Percentiles rank a stretch among this genome's conserved stretches.
phyloP scores from a whole-genome alignment of 2,113 vertebrate species.

The Herpetotheres cachinnans region DNA sequence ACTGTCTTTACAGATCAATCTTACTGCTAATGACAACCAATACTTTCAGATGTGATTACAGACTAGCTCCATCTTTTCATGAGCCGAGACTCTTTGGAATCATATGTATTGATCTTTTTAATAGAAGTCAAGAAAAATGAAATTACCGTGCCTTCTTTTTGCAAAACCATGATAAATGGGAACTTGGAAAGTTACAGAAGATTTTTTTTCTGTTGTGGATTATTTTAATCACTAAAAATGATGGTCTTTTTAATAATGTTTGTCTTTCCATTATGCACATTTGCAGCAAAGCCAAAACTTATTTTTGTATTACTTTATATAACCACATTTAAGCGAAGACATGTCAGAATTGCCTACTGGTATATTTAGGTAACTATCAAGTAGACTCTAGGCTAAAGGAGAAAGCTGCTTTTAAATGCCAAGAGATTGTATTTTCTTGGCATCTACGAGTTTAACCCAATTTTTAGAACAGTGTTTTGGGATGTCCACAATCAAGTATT shows the following conservation, averaged over 20 bases:
- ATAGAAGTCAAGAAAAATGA: conserved; percentile 91
- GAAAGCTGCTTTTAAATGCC: conserved; percentile 14
- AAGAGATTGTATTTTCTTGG: not conserved
- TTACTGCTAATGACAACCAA: conserved; percentile 83
- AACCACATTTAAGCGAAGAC: conserved; percentile 59
- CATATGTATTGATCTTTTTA: conserved; percentile 88
- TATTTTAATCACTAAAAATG: conserved; percentile 82
- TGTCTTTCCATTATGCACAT: conserved; percentile 81
- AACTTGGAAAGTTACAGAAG: conserved; percentile 79
- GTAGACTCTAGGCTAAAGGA: conserved; percentile 6
- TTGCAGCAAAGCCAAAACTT: conserved; percentile 75
- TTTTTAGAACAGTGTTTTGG: not conserved
- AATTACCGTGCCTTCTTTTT: conserved; percentile 81
- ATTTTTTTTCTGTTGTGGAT: conserved; percentile 72
- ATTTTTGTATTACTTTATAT: conserved; percentile 71
- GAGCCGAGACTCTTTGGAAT: conserved; percentile 86
- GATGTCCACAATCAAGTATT: not conserved
- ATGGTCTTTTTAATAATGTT: conserved; percentile 79
- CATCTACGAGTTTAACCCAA: conserved; percentile 7
- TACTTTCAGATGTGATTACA: conserved; percentile 90
- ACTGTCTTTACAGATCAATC: conserved; percentile 80
- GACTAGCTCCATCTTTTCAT: conserved; percentile 82
- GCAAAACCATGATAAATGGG: conserved; percentile 86
- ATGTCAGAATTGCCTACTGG: conserved; percentile 39
- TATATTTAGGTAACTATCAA: conserved; percentile 44